phyloP scores from a whole-genome alignment of 2,797 vertebrate genomes.

The Cyprinodon diabolis region DNA sequence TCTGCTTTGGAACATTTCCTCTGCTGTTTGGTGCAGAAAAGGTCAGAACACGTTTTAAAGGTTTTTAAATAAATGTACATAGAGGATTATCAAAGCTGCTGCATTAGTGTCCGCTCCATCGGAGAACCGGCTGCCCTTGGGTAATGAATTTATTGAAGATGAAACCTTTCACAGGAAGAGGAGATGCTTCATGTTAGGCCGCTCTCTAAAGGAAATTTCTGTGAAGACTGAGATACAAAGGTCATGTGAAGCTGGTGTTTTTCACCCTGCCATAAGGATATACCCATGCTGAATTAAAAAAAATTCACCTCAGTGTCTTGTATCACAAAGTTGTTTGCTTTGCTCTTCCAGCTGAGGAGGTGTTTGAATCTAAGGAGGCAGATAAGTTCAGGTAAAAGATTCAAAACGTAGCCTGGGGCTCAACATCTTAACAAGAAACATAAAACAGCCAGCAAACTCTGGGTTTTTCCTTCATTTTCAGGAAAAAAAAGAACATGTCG shows the following conservation, averaged over 20 bases:
- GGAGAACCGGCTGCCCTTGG: neutral
- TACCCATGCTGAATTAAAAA: neutral
- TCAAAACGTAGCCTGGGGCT: conserved; percentile 1
- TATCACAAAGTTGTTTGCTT: conserved; percentile 4
- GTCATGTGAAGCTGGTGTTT: neutral
- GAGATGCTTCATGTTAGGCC: neutral
- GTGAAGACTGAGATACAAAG: neutral
- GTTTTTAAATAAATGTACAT: neutral
- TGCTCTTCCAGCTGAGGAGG: neutral
- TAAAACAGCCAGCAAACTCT: neutral
- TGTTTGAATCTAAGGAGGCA: neutral
- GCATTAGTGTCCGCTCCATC: neutral
- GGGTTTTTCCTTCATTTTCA: neutral
- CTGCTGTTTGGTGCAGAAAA: neutral
- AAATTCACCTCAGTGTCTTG: neutral
- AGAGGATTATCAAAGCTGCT: neutral
- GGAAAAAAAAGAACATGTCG: neutral
- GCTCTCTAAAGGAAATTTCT: neutral
- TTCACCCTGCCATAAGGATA: neutral
- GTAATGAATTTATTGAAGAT: conserved; percentile 1
- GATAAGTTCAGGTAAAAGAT: neutral
- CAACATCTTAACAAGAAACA: neutral
- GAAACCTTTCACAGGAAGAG: neutral
- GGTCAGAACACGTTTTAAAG: neutral
- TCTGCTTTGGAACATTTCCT: neutral